Conservation (phyloP, 2,888 invertebrate genomes). For the Clistopyga incitator region DNA sequence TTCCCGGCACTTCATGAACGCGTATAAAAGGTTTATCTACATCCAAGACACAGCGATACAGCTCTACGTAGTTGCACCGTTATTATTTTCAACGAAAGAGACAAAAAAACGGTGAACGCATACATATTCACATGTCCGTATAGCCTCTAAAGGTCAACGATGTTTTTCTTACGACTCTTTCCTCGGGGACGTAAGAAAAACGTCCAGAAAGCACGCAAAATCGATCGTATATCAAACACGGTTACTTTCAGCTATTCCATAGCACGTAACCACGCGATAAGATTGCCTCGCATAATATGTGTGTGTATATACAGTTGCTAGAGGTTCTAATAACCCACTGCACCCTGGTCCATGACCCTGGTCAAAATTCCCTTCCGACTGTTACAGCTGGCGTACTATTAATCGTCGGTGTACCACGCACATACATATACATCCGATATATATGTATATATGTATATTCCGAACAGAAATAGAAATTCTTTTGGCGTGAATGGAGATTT, state of each 20-base stretch:
- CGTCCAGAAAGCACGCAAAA: not conserved
- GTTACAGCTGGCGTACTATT: constrained; percentile 31
- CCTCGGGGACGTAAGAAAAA: too few relatives aligned
- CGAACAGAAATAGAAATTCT: not conserved
- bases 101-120: too few relatives aligned
- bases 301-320: too few relatives aligned
- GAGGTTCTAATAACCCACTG: not conserved
- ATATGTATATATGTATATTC: too few relatives aligned
- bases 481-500: too few relatives aligned
- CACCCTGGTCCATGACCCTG: constrained; percentile 61
- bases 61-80: not conserved
- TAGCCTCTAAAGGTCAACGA: too few relatives aligned
- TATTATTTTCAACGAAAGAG: too few relatives aligned
- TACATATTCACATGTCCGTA: too few relatives aligned
- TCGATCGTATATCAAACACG: not conserved
- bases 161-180: too few relatives aligned
- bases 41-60: not conserved
- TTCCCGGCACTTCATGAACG: not conserved
- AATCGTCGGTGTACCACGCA: not conserved
- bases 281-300: not conserved
- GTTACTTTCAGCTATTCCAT: not conserved
- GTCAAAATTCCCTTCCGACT: constrained; percentile 33
- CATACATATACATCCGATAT: too few relatives aligned
- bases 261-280: not conserved
- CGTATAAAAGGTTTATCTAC: not conserved